A percentile compares a stretch with the other conserved stretches of the same genome.
phyloP scores from a whole-genome alignment of 2,797 vertebrate species.

The Merluccius polli region DNA sequence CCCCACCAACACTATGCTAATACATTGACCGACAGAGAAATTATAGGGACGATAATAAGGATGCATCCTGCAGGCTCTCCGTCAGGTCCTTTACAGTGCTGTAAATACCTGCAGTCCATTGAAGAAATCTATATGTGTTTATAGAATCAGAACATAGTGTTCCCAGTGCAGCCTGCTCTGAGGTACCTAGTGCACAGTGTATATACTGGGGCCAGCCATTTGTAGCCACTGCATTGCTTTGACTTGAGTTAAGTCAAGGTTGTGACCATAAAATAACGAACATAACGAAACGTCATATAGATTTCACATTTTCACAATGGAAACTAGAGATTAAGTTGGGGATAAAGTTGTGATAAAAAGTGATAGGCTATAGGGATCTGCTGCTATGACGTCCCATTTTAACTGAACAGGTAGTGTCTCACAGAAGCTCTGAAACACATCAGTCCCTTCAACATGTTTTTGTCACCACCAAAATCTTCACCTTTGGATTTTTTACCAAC shows the following conservation, averaged over 20 bases:
- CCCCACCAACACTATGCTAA: constrained; percentile 13
- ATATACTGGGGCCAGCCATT: not conserved
- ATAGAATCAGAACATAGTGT: constrained; percentile 38
- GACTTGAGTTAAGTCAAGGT: not conserved
- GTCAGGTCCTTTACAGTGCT: constrained; percentile 28
- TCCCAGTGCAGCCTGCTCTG: not conserved
- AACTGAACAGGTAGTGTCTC: not conserved
- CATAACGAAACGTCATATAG: not conserved
- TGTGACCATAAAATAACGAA: not conserved
- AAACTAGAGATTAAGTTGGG: not conserved
- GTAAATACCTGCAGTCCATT: constrained; percentile 26
- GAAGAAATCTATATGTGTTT: constrained; percentile 47
- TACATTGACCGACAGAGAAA: constrained; percentile 30
- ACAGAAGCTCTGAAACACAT: not conserved
- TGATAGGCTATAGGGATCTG: not conserved
- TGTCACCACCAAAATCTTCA: not conserved
- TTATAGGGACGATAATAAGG: constrained; percentile 34
- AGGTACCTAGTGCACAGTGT: not conserved
- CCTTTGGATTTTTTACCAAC: not conserved
- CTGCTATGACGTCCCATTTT: not conserved
- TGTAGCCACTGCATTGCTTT: not conserved
- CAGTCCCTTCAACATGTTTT: not conserved
- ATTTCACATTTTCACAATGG: not conserved
- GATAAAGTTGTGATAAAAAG: not conserved
- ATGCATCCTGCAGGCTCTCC: constrained; percentile 14